Percentiles rank a stretch among this genome's conserved stretches.
These are phyloP conservation scores for Arrhopalites spinosus DNA, from an alignment of 2,888 invertebrate genomes.

Conservation along the genomic window DNA sequence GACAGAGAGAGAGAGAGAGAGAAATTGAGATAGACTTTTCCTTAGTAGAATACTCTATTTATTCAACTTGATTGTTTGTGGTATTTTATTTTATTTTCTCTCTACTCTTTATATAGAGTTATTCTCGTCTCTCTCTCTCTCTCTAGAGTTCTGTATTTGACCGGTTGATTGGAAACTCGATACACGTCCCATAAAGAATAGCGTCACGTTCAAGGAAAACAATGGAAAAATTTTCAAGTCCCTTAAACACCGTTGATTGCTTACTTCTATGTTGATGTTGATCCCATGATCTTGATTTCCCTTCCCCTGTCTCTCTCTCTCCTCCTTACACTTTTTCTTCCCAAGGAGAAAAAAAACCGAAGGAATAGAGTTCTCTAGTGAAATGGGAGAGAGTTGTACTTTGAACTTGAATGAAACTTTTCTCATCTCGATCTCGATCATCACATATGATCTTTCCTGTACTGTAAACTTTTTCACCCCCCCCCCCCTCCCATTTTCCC, in stretches of 20 bases:
- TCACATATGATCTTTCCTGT: too few relatives aligned
- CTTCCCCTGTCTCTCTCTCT: background rate
- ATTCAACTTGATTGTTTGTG: conserved; percentile 11
- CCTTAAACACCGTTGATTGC: conserved; percentile 41
- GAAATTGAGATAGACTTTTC: background rate
- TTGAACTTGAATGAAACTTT: background rate
- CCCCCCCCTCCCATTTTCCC: too few relatives aligned
- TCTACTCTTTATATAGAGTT: too few relatives aligned
- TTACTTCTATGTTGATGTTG: conserved; percentile 29
- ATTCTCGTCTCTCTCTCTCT: background rate
- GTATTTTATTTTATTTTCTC: conserved; percentile 7
- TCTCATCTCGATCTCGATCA: too few relatives aligned
- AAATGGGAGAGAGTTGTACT: background rate
- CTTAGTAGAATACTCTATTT: background rate
- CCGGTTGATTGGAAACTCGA: conserved; percentile 25
- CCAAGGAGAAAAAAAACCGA: too few relatives aligned
- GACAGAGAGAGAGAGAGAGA: too few relatives aligned
- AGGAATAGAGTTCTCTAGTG: too few relatives aligned
- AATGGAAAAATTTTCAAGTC: conserved; percentile 38
- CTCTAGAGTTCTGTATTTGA: conserved; percentile 17
- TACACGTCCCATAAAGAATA: conserved; percentile 30
- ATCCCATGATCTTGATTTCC: conserved; percentile 16
- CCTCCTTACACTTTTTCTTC: too few relatives aligned
- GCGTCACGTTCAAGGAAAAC: conserved; percentile 36
- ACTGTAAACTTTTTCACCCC: too few relatives aligned